Evolutionary conservation across 37 sponge, comb jelly and placozoan species (phyloP).

Genomic region (Halichondria panicea): DNA sequence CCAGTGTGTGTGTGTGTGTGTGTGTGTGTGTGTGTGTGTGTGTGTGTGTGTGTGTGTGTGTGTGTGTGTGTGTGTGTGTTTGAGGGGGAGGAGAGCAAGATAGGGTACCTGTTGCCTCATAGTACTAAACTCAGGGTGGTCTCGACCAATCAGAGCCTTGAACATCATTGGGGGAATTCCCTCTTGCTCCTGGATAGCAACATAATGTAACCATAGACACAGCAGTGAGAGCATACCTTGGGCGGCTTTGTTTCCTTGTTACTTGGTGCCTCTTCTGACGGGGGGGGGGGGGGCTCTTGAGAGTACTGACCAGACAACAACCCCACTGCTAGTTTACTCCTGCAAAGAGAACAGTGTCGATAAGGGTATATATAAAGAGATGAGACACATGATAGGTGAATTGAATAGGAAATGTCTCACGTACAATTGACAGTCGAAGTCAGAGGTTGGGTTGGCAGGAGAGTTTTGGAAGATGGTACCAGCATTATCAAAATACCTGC

Average conservation of each 20-base stretch:
- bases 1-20: no score
- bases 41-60: no score
- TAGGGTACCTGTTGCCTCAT: conserved; percentile 79
- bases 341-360: no score
- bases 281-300: no score
- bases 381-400: no score
- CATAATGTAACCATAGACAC: no score
- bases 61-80: no score
- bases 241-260: conserved; percentile 22
- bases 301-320: conserved; percentile 79
- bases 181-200: conserved; percentile 47
- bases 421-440: conserved; percentile 76
- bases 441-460: conserved; percentile 39
- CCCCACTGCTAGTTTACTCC: conserved; percentile 73
- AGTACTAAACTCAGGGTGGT: conserved; percentile 87
- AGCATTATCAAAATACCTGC: conserved; percentile 60
- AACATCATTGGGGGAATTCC: conserved; percentile 75
- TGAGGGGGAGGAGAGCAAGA: no score
- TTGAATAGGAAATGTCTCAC: no score
- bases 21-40: no score
- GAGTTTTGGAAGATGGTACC: conserved; percentile 23
- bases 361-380: no score
- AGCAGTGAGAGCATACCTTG: no score
- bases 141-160: conserved; percentile 83
- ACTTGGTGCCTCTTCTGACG: not conserved